Conservation (phyloP, 2,888 invertebrate species). For the Hybos culiciformis region DNA sequence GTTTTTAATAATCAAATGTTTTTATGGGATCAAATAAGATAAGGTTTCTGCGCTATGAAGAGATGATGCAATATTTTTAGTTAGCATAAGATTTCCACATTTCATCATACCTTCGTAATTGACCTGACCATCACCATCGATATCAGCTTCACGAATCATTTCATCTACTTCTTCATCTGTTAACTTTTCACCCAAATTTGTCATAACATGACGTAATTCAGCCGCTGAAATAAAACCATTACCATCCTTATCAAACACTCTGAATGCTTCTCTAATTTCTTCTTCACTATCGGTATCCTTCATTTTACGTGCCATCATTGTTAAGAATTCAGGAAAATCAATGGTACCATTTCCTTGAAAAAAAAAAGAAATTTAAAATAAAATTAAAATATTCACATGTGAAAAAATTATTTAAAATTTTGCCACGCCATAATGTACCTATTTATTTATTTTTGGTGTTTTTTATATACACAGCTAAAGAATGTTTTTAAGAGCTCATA, state of each 20-base stretch:
- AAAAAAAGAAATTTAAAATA: constrained; percentile 1
- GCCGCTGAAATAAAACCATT: constrained; percentile 98
- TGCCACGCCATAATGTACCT: not conserved
- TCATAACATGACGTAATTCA: constrained; percentile 98
- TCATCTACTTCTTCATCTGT: constrained; percentile 99
- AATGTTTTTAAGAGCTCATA: too few species aligned
- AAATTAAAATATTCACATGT: constrained; percentile 1
- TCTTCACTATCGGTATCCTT: constrained; percentile 99
- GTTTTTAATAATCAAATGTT: too few species aligned
- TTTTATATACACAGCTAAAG: too few species aligned
- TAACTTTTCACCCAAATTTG: constrained; percentile 97
- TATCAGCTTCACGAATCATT: constrained; percentile 98
- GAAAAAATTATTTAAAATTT: not conserved
- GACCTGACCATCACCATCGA: constrained; percentile 98
- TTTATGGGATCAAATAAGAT: too few species aligned
- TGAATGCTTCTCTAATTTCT: constrained; percentile 97
- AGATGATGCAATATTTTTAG: too few species aligned
- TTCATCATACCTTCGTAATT: constrained; percentile 34
- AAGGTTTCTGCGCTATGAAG: too few species aligned
- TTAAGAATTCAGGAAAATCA: constrained; percentile 99
- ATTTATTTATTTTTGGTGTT: not conserved
- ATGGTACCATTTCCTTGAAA: constrained; percentile 93
- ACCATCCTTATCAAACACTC: constrained; percentile 98
- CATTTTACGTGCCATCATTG: constrained; percentile 99
- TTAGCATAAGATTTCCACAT: too few species aligned